These are phyloP conservation scores for Zaprionus gabonicus DNA, from an alignment of 1,140 invertebrate genomes.

Conservation along the genomic window DNA sequence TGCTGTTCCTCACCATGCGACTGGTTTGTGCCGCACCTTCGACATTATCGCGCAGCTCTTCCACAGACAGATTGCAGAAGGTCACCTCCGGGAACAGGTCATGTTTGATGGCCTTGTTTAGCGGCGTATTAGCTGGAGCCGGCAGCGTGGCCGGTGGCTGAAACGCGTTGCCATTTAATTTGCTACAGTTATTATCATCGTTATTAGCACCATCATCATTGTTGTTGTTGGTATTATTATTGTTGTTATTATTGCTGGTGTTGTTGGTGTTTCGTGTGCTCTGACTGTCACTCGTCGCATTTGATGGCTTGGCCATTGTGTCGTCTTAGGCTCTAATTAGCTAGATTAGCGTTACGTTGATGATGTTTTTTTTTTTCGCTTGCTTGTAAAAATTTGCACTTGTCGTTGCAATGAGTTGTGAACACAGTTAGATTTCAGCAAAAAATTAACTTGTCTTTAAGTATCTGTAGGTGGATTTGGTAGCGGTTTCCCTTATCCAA, in stretches of 20 bases:
- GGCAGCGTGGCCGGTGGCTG: conserved; percentile 46
- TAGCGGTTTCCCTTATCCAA: conserved; percentile 15
- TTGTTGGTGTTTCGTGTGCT: conserved; percentile 3
- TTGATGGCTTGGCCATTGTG: conserved; percentile 46
- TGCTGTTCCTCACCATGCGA: conserved; percentile 58
- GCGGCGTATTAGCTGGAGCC: conserved; percentile 72
- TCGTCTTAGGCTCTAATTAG: conserved; percentile 31
- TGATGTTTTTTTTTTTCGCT: neutral
- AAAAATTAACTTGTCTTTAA: conserved; percentile 35
- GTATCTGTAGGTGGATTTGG: conserved; percentile 41
- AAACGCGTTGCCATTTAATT: conserved; percentile 56
- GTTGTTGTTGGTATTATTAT: conserved; percentile 50
- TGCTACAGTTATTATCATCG: conserved; percentile 33
- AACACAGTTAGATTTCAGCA: conserved; percentile 55
- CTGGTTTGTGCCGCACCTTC: conserved; percentile 40
- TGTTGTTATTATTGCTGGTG: conserved; percentile 49
- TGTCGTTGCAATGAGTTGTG: conserved; percentile 44
- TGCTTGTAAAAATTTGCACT: conserved; percentile 50
- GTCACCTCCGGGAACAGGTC: conserved; percentile 82
- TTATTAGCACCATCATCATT: conserved; percentile 12
- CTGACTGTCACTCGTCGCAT: conserved; percentile 7
- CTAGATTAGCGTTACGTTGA: conserved; percentile 11
- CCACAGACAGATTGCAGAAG: conserved; percentile 78
- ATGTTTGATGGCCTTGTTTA: conserved; percentile 77
- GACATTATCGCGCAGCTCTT: conserved; percentile 59